Evolutionary conservation across 2,888 invertebrate genomes (phyloP).

Genomic region (Crocallis elinguaria): DNA sequence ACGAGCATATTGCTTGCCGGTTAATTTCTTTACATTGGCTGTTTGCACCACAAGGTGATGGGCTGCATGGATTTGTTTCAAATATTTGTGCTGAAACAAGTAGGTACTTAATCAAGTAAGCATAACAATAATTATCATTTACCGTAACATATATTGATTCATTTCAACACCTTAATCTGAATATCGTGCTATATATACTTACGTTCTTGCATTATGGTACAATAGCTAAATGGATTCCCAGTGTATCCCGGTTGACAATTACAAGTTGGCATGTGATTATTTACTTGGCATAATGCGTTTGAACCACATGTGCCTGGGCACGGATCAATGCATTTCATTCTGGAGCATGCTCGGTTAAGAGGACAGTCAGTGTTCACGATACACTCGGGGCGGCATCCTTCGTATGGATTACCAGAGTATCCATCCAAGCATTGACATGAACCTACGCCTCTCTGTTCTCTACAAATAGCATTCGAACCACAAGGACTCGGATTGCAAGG

Average conservation of each 20-base stretch:
- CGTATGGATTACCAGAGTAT: constrained; percentile 91
- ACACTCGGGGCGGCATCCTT: constrained; percentile 91
- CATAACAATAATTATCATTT: neutral
- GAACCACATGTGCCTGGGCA: constrained; percentile 92
- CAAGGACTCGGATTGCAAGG: constrained; percentile 88
- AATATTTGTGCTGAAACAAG: constrained; percentile 65
- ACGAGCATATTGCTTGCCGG: constrained; percentile 89
- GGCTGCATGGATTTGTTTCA: constrained; percentile 67
- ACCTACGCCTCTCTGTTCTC: constrained; percentile 86
- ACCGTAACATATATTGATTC: neutral
- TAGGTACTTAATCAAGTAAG: constrained; percentile 9
- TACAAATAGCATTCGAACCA: constrained; percentile 86
- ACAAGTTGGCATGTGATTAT: constrained; percentile 90
- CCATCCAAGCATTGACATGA: constrained; percentile 87
- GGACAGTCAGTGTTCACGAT: constrained; percentile 89
- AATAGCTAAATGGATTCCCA: constrained; percentile 88
- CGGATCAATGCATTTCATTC: constrained; percentile 90
- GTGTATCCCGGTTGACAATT: constrained; percentile 87
- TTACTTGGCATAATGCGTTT: constrained; percentile 89
- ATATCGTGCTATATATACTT: constrained; percentile 44
- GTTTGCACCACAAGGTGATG: constrained; percentile 90
- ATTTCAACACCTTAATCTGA: neutral
- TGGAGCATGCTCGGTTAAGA: constrained; percentile 88
- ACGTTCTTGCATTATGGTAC: constrained; percentile 78
- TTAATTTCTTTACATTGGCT: constrained; percentile 90